phyloP scores from a whole-genome alignment of 1,140 invertebrate genomes.

The Conus ventricosus region DNA sequence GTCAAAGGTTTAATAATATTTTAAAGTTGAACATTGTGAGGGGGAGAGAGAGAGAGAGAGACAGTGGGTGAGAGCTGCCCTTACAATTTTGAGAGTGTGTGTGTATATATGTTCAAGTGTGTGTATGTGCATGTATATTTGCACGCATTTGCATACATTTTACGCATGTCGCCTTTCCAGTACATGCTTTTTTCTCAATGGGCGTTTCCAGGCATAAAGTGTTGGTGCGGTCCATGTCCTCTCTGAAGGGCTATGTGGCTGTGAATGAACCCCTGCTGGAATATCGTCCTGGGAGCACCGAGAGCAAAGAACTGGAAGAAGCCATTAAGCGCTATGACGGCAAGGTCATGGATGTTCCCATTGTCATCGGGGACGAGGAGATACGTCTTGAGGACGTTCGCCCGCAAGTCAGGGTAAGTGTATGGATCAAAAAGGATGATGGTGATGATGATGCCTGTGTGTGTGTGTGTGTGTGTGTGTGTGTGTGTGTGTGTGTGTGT shows the following conservation, averaged over 20 bases:
- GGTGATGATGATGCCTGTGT: too few relatives aligned
- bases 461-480: too few relatives aligned
- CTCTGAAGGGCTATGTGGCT: slow-evolving; percentile 65
- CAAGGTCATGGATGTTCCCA: slow-evolving; percentile 88
- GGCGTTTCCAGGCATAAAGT: background rate
- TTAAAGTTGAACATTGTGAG: background rate
- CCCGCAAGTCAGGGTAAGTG: slow-evolving; percentile 84
- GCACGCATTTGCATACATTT: background rate
- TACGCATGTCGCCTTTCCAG: background rate
- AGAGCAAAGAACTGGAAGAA: slow-evolving; percentile 85
- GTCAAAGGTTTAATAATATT: background rate
- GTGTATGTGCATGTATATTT: background rate
- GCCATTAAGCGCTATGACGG: slow-evolving; percentile 82
- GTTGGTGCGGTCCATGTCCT: background rate
- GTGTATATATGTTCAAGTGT: background rate
- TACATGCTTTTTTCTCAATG: background rate
- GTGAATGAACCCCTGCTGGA: slow-evolving; percentile 76
- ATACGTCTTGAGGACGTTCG: slow-evolving; percentile 84
- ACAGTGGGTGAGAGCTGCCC: background rate
- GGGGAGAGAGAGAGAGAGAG: slow-evolving; percentile 5
- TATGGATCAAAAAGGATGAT: background rate
- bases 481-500: too few relatives aligned
- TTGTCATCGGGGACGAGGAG: slow-evolving; percentile 93
- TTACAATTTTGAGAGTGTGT: background rate
- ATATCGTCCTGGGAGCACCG: slow-evolving; percentile 89